Base-by-base conservation (phyloP, 2,113 vertebrate species). In the Acanthochromis polyacanthus region DNA sequence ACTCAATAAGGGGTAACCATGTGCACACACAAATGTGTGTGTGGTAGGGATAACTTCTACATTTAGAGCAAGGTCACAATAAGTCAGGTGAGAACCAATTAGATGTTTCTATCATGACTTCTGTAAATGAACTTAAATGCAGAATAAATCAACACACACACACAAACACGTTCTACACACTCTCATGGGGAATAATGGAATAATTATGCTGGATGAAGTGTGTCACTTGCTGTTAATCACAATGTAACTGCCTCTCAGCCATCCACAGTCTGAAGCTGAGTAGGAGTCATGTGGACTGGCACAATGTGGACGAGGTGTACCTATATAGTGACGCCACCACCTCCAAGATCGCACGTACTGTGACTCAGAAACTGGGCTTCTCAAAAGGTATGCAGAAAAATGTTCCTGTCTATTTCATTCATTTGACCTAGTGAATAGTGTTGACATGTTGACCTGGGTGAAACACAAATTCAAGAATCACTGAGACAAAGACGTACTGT, bases 251-350 rank as follows among this genome's bases (percentile, higher is more conserved):
- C 79, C 45, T 86, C 14, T 3, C 93, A 98, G 97, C 96, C 50
- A 87, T 97, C 82, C 95, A 97, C 76, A 97, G 96, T 76, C 92
- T 97, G 62, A 98, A 98, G 92, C 80, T 99, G 88, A 98, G 96
- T 83, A 94, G 96, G 20, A 98, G 95, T 76, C 97, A 99, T 0
- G 97, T 99, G 84, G 97, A 99, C 87, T 99, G 97, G 97, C 96
- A 99, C 89, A 96, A 96, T 32, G 92, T 99, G 91, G 96, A 98
- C 17, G 97, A 98, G 74, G 97, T 98, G 0, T 98, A 98, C 86
- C 95, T 99, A 17, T 99, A 99, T 94, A 99, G 97, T 14, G 97
- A 98, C 14, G 96, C 97, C 75, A 98, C 97, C 12, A 98, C 97
- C 10, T 99, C 97, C 75, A 99, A 99, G 94, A 99, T 99, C 46